Evolutionary conservation across 2,797 vertebrate species (phyloP).

Genomic region (Scolopax rusticola): DNA sequence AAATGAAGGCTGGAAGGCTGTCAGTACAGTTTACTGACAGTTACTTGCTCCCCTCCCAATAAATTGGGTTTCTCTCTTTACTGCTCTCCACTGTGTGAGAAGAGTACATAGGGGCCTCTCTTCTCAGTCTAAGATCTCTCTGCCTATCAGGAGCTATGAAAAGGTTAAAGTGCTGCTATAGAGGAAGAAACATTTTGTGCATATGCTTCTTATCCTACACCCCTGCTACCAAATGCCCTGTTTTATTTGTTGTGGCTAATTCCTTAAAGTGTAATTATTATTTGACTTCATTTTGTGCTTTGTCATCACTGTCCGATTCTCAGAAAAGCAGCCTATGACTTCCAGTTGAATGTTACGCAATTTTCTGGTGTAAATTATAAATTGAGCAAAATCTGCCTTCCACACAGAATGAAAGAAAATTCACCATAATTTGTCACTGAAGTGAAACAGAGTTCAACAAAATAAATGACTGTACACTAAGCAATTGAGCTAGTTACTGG

Average conservation of each 20-base stretch:
- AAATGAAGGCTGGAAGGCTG: neutral
- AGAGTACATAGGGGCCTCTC: neutral
- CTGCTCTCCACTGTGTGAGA: neutral
- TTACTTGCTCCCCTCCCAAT: neutral
- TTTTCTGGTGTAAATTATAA: neutral
- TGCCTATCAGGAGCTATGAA: neutral
- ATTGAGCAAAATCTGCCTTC: neutral
- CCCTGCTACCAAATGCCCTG: neutral
- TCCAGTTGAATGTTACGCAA: neutral
- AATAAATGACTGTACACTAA: neutral
- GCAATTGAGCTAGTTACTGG: neutral
- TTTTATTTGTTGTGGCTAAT: neutral
- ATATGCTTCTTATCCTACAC: neutral
- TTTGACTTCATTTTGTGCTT: neutral
- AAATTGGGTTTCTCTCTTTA: neutral
- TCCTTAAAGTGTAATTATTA: neutral
- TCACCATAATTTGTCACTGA: neutral
- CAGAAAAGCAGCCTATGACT: neutral
- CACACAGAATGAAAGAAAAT: neutral
- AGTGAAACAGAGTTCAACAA: neutral
- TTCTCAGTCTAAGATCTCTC: neutral
- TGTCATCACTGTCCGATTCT: neutral
- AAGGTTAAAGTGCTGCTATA: neutral
- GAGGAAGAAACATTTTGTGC: neutral
- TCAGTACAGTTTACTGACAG: neutral